phyloP scores from a whole-genome alignment of 2,888 invertebrate species.

The Caenorhabditis angaria region DNA sequence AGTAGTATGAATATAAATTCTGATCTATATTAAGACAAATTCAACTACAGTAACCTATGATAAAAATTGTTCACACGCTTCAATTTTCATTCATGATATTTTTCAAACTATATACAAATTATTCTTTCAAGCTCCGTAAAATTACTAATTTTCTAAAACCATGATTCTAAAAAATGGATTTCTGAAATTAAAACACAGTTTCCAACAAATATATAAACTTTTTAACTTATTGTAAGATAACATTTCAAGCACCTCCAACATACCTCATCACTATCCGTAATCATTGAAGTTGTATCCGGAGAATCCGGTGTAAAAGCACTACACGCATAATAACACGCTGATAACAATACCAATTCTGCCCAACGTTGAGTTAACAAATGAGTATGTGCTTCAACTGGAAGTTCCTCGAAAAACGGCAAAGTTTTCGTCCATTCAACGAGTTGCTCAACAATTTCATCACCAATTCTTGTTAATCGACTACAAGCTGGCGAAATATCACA shows the following conservation, averaged over 20 bases:
- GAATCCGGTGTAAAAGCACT: conserved; percentile 40
- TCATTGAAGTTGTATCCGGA: conserved; percentile 50
- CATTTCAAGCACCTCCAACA: too few relatives aligned
- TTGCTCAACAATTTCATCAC: conserved; percentile 94
- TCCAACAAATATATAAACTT: background rate
- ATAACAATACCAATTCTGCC: conserved; percentile 74
- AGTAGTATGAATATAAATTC: too few relatives aligned
- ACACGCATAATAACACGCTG: conserved; percentile 69
- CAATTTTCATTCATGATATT: too few relatives aligned
- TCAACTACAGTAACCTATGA: too few relatives aligned
- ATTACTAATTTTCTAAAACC: too few relatives aligned
- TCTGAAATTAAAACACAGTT: too few relatives aligned
- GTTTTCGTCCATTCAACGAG: conserved; percentile 98
- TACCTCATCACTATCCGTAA: conserved; percentile 53
- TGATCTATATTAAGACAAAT: too few relatives aligned
- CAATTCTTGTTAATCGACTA: conserved; percentile 64
- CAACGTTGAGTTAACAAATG: conserved; percentile 95
- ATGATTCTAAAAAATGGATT: too few relatives aligned
- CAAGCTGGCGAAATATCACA: conserved; percentile 81
- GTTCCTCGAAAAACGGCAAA: conserved; percentile 93
- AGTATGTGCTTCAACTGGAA: conserved; percentile 92
- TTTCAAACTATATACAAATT: too few relatives aligned
- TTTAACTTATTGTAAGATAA: too few relatives aligned
- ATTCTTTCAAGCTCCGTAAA: too few relatives aligned
- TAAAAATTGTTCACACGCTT: too few relatives aligned